Evolutionary conservation across 2,113 vertebrate genomes (phyloP), one percentile per base, ranked within the genome.

Genomic region (Gallinago paraguaiae): DNA sequence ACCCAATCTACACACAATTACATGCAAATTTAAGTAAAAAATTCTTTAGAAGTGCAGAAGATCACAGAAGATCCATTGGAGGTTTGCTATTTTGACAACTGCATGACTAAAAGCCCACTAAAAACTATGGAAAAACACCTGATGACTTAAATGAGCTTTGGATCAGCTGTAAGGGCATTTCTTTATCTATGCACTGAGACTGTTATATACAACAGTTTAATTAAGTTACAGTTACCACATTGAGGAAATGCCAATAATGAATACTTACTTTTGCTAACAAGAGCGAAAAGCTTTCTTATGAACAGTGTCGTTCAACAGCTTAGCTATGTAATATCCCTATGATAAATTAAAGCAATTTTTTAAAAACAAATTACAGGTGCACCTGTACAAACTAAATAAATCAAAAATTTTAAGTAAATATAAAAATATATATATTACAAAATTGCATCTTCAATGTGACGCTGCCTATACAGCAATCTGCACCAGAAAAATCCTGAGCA

Each of bases 151-250:
- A 74, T 48, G 30, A 92, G 64, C 93, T 92, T 93, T 92, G 93
- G 88, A 94, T 92, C 75, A 91, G 82, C 92, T 95, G 82, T 91
- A 95, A 88, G 25, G 51, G n/a, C 59, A 92, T 95, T 90, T 90
- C 78, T 82, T 86, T 81, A 78, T 37, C 79, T 77, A 70, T 35
- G n/a, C 45, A 92, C 45, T 45, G 61, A 82, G 48, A 85, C 39
- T 64, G 18, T 74, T 86, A 80, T 17, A 70, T 37, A 86, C 17
- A 88, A 59, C 8, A 84, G n/a, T 61, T 60, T 60, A 68, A 83
- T 12, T 54, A 83, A 77, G 10, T 86, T 72, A 71, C 45, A 93
- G 27, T 72, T 86, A 91, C 50, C 87, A 68, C 19, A 87, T 7
- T 12, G 3, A 86, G 85, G 71, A 95, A 96, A 96, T 81, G 65